Evolutionary conservation across 2,888 invertebrate species (phyloP), one percentile per base, ranked within the genome.

Genomic region (Troglohyphantes excavatus): DNA sequence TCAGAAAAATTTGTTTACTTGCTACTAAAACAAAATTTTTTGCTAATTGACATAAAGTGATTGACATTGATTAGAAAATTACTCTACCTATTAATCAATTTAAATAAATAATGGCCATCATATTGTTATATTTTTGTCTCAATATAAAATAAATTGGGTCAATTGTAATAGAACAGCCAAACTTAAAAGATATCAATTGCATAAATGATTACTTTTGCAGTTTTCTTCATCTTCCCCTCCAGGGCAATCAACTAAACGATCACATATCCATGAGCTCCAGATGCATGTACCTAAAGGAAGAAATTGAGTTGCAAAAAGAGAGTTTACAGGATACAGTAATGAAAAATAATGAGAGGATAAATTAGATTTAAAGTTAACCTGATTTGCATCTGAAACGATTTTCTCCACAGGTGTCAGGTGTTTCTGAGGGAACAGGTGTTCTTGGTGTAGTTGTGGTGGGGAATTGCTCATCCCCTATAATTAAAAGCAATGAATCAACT

Each of bases 201-300:
- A n/a, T 39, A 7, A 3, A 39, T 39, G 13, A 27, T 61, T 89
- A 89, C 90, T 72, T 19, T 93, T 93, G 91, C 95, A 95, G 90
- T 94, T 93, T 0, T 93, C 92, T 93, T 96, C 96, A 92, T 96
- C 96, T 92, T 96, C 96, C 17, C 95, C 95, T 11, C 93, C 93
- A 0, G 92, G 91, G 92, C 96, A 96, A 92, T 96, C 96, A 0
- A 93, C 92, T 2, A 94, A 93, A 0, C 95, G 94, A 92, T 96
- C 96, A 92, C 96, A 96, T 0, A 95, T 94, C 95, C 95, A 95
- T 0, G 95, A 93, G 81, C 94, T 93, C 46, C 94, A 94, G 90
- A 96, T 95, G 92, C 96, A 95, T 5, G 94, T 94, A 0, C 95
- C 94, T 93, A 91, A 39, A 90, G 13, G 27, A 27, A 29, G 39